phyloP scores from a whole-genome alignment of 2,888 invertebrate species.

The Cryptocephalus moraei region DNA sequence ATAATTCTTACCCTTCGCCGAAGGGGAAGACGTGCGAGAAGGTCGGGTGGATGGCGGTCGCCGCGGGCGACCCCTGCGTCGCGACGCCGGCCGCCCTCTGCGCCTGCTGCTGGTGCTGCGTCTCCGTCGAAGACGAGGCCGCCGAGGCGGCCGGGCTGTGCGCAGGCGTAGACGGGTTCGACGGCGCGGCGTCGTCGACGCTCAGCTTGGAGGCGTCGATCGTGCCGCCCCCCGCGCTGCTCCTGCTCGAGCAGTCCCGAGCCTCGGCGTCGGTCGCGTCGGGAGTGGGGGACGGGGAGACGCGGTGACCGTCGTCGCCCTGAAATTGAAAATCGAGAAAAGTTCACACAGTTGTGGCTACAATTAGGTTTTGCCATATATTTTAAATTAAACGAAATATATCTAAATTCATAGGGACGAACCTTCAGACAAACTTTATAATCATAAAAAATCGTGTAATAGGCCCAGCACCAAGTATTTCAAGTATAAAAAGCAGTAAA shows the following conservation, averaged over 20 bases:
- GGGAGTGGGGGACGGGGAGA: not conserved
- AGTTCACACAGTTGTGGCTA: too few species aligned
- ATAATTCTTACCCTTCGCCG: slow-evolving; percentile 42
- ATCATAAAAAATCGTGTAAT: too few species aligned
- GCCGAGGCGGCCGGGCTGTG: slow-evolving; percentile 49
- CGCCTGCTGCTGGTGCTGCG: too few species aligned
- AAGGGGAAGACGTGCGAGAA: slow-evolving; percentile 60
- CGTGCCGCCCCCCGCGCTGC: slow-evolving; percentile 24
- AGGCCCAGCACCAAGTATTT: too few species aligned
- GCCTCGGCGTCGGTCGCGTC: not conserved
- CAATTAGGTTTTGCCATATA: too few species aligned
- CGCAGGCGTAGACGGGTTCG: slow-evolving; percentile 34
- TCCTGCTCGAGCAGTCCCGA: slow-evolving; percentile 33
- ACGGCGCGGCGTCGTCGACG: slow-evolving; percentile 22
- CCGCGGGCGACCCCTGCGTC: slow-evolving; percentile 21
- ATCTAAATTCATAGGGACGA: too few species aligned
- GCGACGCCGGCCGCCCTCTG: not conserved
- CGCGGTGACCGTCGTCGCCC: not conserved
- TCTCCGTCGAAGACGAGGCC: slow-evolving; percentile 20
- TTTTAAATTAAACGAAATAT: too few species aligned
- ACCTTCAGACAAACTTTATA: too few species aligned
- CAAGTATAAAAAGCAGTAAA: too few species aligned
- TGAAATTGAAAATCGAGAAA: not conserved
- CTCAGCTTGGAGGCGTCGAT: slow-evolving; percentile 13
- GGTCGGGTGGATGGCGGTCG: slow-evolving; percentile 54